These are phyloP conservation scores for Hassar affinis DNA, from an alignment of 2,113 vertebrate species.

Conservation along the genomic window DNA sequence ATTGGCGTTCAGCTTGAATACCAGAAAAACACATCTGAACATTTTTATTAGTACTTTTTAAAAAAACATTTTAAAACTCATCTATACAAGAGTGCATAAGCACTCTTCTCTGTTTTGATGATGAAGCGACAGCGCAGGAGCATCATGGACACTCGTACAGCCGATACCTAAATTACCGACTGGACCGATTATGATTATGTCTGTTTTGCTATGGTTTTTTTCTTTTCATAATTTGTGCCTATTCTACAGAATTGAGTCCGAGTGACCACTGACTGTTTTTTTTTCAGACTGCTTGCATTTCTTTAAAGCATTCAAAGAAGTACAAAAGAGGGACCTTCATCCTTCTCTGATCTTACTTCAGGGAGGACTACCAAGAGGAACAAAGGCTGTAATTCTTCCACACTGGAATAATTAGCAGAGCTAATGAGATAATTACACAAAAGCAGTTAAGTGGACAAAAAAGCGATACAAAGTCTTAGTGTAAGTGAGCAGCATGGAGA, in stretches of 20 bases:
- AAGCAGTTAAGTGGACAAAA: conserved; percentile 10
- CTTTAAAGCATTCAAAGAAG: background rate
- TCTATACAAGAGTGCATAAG: background rate
- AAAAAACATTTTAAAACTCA: background rate
- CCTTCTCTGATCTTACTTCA: background rate
- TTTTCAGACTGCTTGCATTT: background rate
- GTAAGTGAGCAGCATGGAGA: conserved; percentile 1
- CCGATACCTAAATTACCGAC: background rate
- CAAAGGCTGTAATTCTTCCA: background rate
- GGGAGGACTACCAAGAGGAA: background rate
- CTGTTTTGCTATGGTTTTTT: background rate
- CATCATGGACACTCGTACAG: background rate
- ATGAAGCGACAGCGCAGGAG: background rate
- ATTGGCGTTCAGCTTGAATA: no score
- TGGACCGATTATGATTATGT: background rate
- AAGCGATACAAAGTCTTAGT: background rate
- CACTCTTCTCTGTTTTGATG: no score
- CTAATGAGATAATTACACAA: conserved; percentile 12
- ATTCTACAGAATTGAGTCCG: background rate
- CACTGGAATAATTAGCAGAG: background rate
- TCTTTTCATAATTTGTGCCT: background rate
- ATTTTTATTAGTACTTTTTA: background rate
- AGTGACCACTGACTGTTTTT: background rate
- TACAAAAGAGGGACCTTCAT: background rate
- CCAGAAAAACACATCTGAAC: no score